phyloP scores from a whole-genome alignment of 2,797 vertebrate species.

The Coregonus suidteri region DNA sequence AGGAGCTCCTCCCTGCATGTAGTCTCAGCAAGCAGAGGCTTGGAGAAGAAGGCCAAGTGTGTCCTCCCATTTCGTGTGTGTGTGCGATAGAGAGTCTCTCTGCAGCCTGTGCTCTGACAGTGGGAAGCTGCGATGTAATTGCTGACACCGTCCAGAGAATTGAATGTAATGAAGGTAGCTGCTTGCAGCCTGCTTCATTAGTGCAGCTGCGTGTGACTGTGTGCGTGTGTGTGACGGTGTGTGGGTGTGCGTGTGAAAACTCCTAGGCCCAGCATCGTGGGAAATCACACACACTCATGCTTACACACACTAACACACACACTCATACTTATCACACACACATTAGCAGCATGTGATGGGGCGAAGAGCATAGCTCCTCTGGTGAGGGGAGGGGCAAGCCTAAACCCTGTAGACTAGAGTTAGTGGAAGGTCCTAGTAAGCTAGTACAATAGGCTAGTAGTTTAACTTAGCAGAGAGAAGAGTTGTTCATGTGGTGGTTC shows the following conservation, averaged over 20 bases:
- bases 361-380: neutral
- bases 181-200: slow-evolving; percentile 80
- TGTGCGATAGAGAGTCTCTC: slow-evolving; percentile 6
- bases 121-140: slow-evolving; percentile 72
- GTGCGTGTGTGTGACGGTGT: slow-evolving; percentile 36
- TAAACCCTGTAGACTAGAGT: neutral
- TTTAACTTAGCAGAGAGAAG: neutral
- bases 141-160: slow-evolving; percentile 77
- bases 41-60: slow-evolving; percentile 38
- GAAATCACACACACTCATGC: slow-evolving; percentile 52
- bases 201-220: slow-evolving; percentile 51
- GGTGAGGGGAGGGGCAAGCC: neutral
- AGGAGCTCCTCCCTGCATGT: slow-evolving; percentile 37
- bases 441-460: neutral
- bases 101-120: slow-evolving; percentile 54
- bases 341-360: neutral
- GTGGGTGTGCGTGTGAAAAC: slow-evolving; percentile 19
- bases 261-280: slow-evolving; percentile 47
- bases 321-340: neutral
- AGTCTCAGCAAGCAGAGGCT: slow-evolving; percentile 30
- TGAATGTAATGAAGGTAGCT: slow-evolving; percentile 80
- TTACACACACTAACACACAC: slow-evolving; percentile 10
- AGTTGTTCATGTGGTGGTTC: no score
- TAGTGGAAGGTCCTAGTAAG: neutral
- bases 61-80: slow-evolving; percentile 16